phyloP scores from a whole-genome alignment of 2,797 vertebrate species.

The Dicrostonyx torquatus region DNA sequence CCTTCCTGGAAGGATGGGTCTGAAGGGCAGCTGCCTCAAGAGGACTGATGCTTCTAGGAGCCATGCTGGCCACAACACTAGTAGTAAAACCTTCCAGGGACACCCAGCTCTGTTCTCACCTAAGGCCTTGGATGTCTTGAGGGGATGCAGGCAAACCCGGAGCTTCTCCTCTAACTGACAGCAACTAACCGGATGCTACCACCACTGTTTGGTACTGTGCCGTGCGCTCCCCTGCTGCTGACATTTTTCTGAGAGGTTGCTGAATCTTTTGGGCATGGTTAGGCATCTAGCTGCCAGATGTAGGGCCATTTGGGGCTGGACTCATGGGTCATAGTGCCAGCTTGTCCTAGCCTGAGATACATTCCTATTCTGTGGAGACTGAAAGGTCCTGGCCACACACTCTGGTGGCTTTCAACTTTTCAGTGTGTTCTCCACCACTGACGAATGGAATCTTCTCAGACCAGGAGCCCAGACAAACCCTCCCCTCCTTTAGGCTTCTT shows the following conservation, averaged over 20 bases:
- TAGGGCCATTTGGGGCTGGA: background rate
- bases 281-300: background rate
- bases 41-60: fast-evolving
- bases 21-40: background rate
- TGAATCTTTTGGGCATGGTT: background rate
- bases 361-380: background rate
- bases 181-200: background rate
- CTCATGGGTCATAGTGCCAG: too few relatives aligned
- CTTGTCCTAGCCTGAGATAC: background rate
- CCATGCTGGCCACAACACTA: background rate
- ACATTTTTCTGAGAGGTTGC: background rate
- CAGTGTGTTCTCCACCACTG: too few relatives aligned
- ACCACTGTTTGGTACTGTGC: background rate
- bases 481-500: background rate
- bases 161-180: too few relatives aligned
- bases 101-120: background rate
- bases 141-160: background rate
- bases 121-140: background rate
- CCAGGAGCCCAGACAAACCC: background rate
- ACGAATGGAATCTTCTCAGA: background rate
- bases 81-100: background rate
- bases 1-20: constrained; percentile 39
- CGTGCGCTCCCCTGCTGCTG: fast-evolving
- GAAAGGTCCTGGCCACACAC: background rate
- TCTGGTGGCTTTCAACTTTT: background rate